Percentiles rank a stretch among this genome's conserved stretches.
Evolutionary conservation across 2,113 vertebrate genomes (phyloP).

Genomic region (Neodontobutis hainanensis): DNA sequence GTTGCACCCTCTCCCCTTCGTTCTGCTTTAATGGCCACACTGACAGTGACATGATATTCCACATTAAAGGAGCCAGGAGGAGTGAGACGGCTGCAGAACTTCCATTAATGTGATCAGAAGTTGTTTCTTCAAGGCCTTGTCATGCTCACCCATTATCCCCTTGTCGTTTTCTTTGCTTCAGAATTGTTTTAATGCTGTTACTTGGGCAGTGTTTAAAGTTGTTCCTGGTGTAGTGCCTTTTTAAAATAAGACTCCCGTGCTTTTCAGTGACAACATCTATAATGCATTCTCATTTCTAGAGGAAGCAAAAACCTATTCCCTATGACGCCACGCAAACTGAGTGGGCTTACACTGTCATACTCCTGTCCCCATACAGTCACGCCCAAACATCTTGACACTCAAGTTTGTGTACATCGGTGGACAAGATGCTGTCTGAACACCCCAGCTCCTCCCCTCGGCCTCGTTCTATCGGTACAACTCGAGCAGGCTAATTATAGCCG

Average conservation of each 20-base stretch:
- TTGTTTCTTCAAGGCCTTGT: constrained; percentile 57
- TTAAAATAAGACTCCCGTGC: neutral
- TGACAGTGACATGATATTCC: constrained; percentile 76
- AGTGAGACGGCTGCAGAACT: constrained; percentile 51
- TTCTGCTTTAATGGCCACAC: constrained; percentile 71
- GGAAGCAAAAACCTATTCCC: no score
- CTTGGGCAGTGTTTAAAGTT: constrained; percentile 16
- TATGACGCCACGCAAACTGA: neutral
- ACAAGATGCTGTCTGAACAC: constrained; percentile 50
- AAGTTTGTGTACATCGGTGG: constrained; percentile 40
- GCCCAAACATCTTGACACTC: neutral
- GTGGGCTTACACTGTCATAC: neutral
- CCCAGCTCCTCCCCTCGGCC: constrained; percentile 58
- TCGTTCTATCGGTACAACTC: constrained; percentile 58
- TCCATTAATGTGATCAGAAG: constrained; percentile 69
- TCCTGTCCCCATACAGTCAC: neutral
- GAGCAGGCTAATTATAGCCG: constrained; percentile 71
- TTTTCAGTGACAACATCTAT: no score
- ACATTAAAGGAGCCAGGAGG: constrained; percentile 64
- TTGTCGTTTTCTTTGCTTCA: constrained; percentile 34
- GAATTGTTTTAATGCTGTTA: constrained; percentile 38
- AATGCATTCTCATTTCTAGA: no score
- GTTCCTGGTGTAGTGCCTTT: constrained; percentile 6
- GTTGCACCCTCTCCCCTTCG: constrained; percentile 53
- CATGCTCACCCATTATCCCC: constrained; percentile 48